Conservation (phyloP, 2,888 invertebrate species). For the Falcaria lacertinaria region DNA sequence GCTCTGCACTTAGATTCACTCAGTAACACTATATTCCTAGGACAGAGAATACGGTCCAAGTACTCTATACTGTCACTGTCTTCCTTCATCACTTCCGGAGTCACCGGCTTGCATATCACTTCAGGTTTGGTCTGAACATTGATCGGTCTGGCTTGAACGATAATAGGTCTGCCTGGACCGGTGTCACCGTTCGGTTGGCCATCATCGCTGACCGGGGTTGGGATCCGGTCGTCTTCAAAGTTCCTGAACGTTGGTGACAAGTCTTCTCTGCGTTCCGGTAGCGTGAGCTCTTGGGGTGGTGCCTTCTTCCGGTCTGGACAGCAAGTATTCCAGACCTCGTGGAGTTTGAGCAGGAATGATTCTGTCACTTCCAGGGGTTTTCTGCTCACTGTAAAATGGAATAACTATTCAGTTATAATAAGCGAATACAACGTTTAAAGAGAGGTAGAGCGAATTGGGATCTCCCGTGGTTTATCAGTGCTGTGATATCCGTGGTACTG, state of each 20-base stretch:
- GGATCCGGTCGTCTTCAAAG: slow-evolving; percentile 39
- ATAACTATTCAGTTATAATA: not conserved
- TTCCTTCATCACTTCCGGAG: not conserved
- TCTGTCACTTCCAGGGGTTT: slow-evolving; percentile 48
- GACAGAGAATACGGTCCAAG: slow-evolving; percentile 61
- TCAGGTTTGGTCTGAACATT: too few species aligned
- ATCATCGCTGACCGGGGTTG: slow-evolving; percentile 49
- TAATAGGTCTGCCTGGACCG: not conserved
- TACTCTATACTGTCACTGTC: slow-evolving; percentile 27
- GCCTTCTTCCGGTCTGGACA: slow-evolving; percentile 51
- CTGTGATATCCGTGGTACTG: too few species aligned
- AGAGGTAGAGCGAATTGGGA: too few species aligned
- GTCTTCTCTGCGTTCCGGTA: slow-evolving; percentile 35
- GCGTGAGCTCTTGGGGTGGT: slow-evolving; percentile 26
- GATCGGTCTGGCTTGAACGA: too few species aligned
- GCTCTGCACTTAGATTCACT: slow-evolving; percentile 27
- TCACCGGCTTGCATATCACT: too few species aligned
- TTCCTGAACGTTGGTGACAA: slow-evolving; percentile 46
- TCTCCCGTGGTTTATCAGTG: too few species aligned
- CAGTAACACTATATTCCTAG: slow-evolving; percentile 58
- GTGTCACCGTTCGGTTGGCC: slow-evolving; percentile 17
- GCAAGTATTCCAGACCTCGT: slow-evolving; percentile 53
- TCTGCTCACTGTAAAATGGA: slow-evolving; percentile 45
- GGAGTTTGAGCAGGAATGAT: slow-evolving; percentile 37
- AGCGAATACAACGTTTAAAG: too few species aligned